phyloP scores from a whole-genome alignment of 2,113 vertebrate genomes.

The Seriola aureovittata region DNA sequence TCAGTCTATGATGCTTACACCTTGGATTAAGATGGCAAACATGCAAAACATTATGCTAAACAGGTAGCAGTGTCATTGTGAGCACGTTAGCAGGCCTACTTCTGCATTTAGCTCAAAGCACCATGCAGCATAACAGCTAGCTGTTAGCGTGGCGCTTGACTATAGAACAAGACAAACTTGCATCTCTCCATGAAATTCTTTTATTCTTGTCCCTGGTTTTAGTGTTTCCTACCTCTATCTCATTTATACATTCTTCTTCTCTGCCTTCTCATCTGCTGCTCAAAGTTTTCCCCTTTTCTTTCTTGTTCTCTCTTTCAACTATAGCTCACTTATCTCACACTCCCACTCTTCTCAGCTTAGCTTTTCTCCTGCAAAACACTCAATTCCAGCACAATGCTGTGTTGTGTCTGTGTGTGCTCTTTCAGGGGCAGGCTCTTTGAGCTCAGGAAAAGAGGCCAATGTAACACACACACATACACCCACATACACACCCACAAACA shows the following conservation, averaged over 20 bases:
- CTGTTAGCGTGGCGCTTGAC: neutral
- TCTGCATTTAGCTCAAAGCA: neutral
- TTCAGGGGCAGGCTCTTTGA: conserved; percentile 66
- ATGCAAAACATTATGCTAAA: neutral
- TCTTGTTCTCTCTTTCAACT: conserved; percentile 37
- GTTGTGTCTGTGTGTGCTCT: conserved; percentile 67
- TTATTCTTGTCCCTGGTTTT: neutral
- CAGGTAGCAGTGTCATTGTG: neutral
- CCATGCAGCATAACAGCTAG: neutral
- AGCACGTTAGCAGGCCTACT: too few relatives aligned
- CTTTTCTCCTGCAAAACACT: conserved; percentile 32
- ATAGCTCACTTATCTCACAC: conserved; percentile 53
- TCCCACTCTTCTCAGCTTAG: conserved; percentile 33
- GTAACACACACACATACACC: conserved; percentile 8
- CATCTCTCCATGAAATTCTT: neutral
- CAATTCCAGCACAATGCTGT: conserved; percentile 57
- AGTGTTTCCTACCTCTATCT: neutral
- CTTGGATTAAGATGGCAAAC: neutral
- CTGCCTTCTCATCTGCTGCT: conserved; percentile 27
- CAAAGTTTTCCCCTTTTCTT: conserved; percentile 27
- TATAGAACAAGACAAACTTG: neutral
- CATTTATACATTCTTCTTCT: conserved; percentile 7
- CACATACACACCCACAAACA: conserved; percentile 23
- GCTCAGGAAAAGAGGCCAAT: conserved; percentile 72
- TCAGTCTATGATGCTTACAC: too few relatives aligned